phyloP scores from a whole-genome alignment of 2,797 vertebrate genomes.

The Acipenser transmontanus region DNA sequence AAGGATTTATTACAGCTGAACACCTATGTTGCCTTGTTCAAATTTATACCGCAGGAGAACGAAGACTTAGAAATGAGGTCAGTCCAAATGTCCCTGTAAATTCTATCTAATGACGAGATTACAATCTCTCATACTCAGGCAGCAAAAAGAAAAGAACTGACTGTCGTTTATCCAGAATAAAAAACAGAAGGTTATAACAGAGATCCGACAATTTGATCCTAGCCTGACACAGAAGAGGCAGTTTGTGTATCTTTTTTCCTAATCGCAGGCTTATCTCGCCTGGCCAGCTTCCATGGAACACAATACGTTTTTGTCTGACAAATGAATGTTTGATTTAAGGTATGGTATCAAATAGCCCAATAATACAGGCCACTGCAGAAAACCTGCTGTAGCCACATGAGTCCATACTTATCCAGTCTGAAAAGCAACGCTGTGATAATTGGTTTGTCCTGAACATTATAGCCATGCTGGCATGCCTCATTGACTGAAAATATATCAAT shows the following conservation, averaged over 20 bases:
- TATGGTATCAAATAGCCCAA: neutral
- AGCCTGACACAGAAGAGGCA: neutral
- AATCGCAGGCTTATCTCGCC: no score
- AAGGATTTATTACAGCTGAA: conserved; percentile 76
- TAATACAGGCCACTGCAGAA: neutral
- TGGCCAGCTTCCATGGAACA: no score
- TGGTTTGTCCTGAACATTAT: neutral
- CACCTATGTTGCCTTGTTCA: conserved; percentile 93
- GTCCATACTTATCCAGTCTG: no score
- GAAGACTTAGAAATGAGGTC: conserved; percentile 95
- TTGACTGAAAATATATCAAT: no score
- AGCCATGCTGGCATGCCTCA: neutral
- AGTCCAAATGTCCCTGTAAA: conserved; percentile 22
- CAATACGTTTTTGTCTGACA: neutral
- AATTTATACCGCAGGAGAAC: conserved; percentile 81
- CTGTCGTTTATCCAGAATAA: neutral
- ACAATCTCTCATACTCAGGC: neutral
- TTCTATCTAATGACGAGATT: neutral
- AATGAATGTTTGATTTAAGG: conserved; percentile 2
- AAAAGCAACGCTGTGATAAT: no score
- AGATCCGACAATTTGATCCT: neutral
- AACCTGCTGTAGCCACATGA: neutral
- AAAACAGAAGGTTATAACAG: neutral
- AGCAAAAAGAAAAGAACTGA: neutral
- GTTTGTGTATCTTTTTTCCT: neutral